phyloP scores from a whole-genome alignment of 2,797 vertebrate genomes.

The Moxostoma hubbsi region DNA sequence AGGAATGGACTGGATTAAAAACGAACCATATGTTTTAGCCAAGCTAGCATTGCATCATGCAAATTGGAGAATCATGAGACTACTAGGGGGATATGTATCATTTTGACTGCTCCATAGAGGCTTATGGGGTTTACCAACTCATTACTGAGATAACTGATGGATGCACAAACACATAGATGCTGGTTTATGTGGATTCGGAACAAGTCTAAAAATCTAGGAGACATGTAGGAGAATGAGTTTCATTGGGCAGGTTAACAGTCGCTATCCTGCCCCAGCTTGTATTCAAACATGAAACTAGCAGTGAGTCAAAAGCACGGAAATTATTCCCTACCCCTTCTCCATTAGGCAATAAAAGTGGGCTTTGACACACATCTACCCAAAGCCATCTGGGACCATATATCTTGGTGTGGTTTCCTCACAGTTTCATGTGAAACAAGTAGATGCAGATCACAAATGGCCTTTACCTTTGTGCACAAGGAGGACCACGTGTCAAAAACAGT shows the following conservation, averaged over 20 bases:
- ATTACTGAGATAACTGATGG: constrained; percentile 41
- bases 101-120: constrained; percentile 35
- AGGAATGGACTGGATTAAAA: constrained; percentile 49
- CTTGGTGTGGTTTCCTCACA: constrained; percentile 66
- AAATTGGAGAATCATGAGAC: constrained; percentile 45
- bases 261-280: constrained; percentile 65
- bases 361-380: constrained; percentile 72
- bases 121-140: constrained; percentile 30
- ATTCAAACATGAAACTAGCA: constrained; percentile 72
- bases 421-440: constrained; percentile 64
- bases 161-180: constrained; percentile 1
- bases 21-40: constrained; percentile 40
- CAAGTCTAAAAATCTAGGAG: background rate
- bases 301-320: constrained; percentile 70
- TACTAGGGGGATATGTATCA: constrained; percentile 28
- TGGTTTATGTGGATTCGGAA: constrained; percentile 11
- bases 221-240: constrained; percentile 59
- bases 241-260: constrained; percentile 72
- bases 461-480: constrained; percentile 39
- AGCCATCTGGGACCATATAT: constrained; percentile 74
- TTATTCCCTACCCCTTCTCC: constrained; percentile 67
- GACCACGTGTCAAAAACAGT: constrained; percentile 59
- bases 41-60: constrained; percentile 38
- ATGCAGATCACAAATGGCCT: constrained; percentile 54
- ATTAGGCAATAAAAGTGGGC: constrained; percentile 73